Base-by-base conservation (phyloP, 2,888 invertebrate genomes). In the Syrista parreyssii region DNA sequence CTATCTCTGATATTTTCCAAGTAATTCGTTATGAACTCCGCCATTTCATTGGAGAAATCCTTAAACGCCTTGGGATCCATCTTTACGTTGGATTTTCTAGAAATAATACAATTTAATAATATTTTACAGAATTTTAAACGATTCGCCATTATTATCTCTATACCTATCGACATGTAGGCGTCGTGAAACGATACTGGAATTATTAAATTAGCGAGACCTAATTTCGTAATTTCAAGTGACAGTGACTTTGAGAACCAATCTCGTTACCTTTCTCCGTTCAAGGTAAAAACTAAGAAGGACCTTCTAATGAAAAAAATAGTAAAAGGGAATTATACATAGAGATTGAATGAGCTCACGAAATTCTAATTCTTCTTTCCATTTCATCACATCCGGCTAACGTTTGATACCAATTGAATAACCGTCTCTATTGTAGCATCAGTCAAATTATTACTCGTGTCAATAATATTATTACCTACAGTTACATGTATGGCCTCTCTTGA, bases 1-100 rank as follows among this genome's bases (percentile, higher is more conserved):
- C 97, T 96, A 91, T 98, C 98, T 90, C 98, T 94, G 86, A 99
- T 97, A 87, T 97, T 98, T 91, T 98, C 97, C 92, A 98, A 93
- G 92, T 99, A 99, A 88, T 97, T 95, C 12, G 97, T 96, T 80
- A 99, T 97, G 91, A 97, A 99, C 89, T 98, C 98, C 68, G 97
- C 95, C 97, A 98, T 98, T 89, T 97, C 96, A 91, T 96, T 97
- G 81, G 98, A 97, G 90, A 97, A 97, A 86, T 96, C 96, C 91
- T 95, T 96, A 91, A 97, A 97, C 86, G 95, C 95, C 84, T 94
- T 94, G 71, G 96, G 94, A 91, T 97, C 97, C 97, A 97, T 97
- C 83, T 87, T 91, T 89, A 84, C 23, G 12, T 68, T 33, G 9
- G 0, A 36, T 40, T 31, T 68, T 30, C 68, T 55, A 30, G 71